Conservation (phyloP, 1,140 invertebrate genomes). For the Vanessa atalanta region DNA sequence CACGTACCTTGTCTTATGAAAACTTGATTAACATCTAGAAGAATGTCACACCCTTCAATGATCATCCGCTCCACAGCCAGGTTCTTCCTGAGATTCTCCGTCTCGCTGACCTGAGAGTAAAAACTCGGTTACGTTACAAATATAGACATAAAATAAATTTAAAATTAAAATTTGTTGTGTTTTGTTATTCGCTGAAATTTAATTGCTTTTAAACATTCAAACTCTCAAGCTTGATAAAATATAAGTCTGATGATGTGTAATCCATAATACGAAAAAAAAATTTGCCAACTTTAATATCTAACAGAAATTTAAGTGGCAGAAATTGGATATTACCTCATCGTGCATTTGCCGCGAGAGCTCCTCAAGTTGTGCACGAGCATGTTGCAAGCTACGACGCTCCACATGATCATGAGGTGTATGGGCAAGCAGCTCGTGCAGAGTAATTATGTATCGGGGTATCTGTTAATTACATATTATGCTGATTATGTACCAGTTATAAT, state of each 20-base stretch:
- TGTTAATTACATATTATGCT: slow-evolving; percentile 54
- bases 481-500: too few species aligned
- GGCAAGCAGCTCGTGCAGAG: slow-evolving; percentile 93
- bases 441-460: slow-evolving; percentile 96
- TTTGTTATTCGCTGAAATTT: neutral
- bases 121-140: neutral
- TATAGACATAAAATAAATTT: neutral
- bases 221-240: too few species aligned
- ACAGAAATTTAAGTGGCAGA: neutral
- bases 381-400: slow-evolving; percentile 94
- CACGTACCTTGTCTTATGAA: slow-evolving; percentile 89
- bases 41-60: slow-evolving; percentile 95
- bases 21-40: slow-evolving; percentile 96
- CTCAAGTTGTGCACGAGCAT: slow-evolving; percentile 93
- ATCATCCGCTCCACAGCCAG: slow-evolving; percentile 97
- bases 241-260: too few species aligned
- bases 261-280: too few species aligned
- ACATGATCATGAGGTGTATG: slow-evolving; percentile 97
- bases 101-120: slow-evolving; percentile 90
- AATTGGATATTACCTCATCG: slow-evolving; percentile 85
- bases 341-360: slow-evolving; percentile 91
- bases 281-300: too few species aligned
- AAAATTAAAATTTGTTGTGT: too few species aligned
- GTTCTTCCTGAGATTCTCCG: slow-evolving; percentile 96
- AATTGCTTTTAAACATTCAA: neutral